Base-by-base conservation (phyloP, 2,888 invertebrate species). In the Nemoura dubitans region DNA sequence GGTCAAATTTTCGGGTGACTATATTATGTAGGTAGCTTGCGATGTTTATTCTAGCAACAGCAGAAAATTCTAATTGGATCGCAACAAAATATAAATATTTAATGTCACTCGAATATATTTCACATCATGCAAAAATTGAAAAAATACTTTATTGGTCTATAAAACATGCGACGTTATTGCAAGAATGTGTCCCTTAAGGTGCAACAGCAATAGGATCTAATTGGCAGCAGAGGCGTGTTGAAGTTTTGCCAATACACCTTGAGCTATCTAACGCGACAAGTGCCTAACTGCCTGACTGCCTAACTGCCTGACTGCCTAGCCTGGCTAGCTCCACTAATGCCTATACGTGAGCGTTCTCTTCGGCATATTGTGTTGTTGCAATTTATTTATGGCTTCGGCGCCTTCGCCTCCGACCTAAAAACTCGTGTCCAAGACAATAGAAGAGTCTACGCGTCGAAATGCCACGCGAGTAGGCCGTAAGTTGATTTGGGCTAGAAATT, bases 331-430 rank as follows among this genome's bases (percentile, higher is more conserved):
- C 5, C 14, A 59, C 59, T 21, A 16, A 59, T 59, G 14, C 16
- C 6, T 21, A 21, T 59, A 1, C 59, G 59, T 10, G 10, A 10
- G 36, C 36, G 36, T 6, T 36, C 36, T 59, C 59, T 59, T 59
- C 59, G 59, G 36, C 59, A 21, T 59, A 59, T 59, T 59, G 59
- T 59, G 21, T 59, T 59, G 59, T 21, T 59, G 59, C 21, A 59
- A 59, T 59, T 59, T 59, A 59, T 59, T 59, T 59, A 10, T 59
- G 59, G 59, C 59, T 59, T 59, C 59, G 21, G 59, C 59, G 21
- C 59, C 59, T 59, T 59, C 59, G 59, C 59, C 59, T 59, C 59
- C 59, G 59, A 59, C 59, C 59, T 59, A 59, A 59, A 59, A 59
- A 59, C 59, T 21, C 2, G 59, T 59, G 59, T 59, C 59, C 21